Base-by-base conservation (phyloP, 2,797 vertebrate genomes). In the Rhynchonycteris naso region DNA sequence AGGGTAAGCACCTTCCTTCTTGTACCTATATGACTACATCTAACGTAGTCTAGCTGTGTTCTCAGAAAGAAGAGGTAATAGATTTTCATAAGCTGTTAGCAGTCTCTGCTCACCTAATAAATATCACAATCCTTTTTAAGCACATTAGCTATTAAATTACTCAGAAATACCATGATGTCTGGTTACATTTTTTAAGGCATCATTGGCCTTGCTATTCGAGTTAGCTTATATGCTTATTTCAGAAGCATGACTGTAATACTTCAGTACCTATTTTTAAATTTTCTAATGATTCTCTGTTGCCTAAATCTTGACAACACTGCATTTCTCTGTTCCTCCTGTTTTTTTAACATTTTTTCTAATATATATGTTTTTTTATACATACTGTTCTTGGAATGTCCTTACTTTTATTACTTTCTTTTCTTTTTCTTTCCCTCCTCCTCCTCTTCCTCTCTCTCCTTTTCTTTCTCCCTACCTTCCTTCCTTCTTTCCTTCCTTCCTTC, bases 361-460 rank as follows among this genome's bases (percentile, higher is more conserved):
- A 14, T 28, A 2, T 11, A 7, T 21, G 24, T 81, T 88, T 3
- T 59, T 92, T 78, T 21, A 18, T 30, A 43, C 13, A 33, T 21
- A 33, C 14, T 71, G 0, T 75, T 87, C 35, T 50, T 56, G 4
- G 28, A 80, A 88, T 71, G 5, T 22, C 22, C 61, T 59, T 16
- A 16, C 11, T 22, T 52, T 35, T 68, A n/a, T 68, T n/a, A 19
- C n/a, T 4, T 5, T 56, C 50, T 54, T 68, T 68, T 4, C 26
- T 14, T 0, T 30, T 2, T 22, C 24, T 4, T 4, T 5, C 1
- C 52, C 4, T 61, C 6, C 28, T 2, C 30, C 1, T 7, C 0
- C 14, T 2, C 52, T 9, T 28, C 18, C n/a, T 6, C 33, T n/a
- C n/a, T n/a, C n/a, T n/a, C n/a, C n/a, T n/a, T n/a, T n/a, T n/a